Conservation (phyloP, 2,888 invertebrate species). For the Toxonevra muliebris region DNA sequence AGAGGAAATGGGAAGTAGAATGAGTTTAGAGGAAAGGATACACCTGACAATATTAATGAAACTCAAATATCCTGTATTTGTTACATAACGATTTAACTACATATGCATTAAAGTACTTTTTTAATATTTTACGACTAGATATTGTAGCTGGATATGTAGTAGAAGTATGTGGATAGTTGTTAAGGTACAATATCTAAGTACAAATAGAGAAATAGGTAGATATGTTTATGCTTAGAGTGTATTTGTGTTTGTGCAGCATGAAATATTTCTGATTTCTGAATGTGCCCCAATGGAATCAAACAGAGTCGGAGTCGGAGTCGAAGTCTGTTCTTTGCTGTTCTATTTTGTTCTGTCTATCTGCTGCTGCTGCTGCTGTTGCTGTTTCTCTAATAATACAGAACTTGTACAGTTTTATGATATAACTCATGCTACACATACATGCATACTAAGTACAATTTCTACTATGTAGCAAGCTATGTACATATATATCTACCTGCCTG, state of each 20-base stretch:
- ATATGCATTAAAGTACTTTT: not conserved
- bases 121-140: constrained; percentile 19
- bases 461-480: not conserved
- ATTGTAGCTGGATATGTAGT: not conserved
- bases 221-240: not conserved
- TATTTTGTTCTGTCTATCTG: not conserved
- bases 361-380: no score
- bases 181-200: not conserved
- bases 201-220: not conserved
- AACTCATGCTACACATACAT: no score
- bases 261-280: constrained; percentile 18
- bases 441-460: no score
- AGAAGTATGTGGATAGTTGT: not conserved
- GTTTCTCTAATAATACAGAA: no score
- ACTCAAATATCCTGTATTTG: constrained; percentile 13
- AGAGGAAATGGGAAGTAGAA: no score
- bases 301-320: not conserved
- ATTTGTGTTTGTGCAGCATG: no score
- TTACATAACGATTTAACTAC: not conserved
- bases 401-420: no score
- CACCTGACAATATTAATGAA: constrained; percentile 8
- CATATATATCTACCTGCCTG: no score
- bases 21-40: not conserved
- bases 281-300: constrained; percentile 26
- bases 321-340: not conserved